Evolutionary conservation across 2,113 vertebrate species (phyloP), one percentile per base, ranked within the genome.

Genomic region (Carettochelys insculpta): DNA sequence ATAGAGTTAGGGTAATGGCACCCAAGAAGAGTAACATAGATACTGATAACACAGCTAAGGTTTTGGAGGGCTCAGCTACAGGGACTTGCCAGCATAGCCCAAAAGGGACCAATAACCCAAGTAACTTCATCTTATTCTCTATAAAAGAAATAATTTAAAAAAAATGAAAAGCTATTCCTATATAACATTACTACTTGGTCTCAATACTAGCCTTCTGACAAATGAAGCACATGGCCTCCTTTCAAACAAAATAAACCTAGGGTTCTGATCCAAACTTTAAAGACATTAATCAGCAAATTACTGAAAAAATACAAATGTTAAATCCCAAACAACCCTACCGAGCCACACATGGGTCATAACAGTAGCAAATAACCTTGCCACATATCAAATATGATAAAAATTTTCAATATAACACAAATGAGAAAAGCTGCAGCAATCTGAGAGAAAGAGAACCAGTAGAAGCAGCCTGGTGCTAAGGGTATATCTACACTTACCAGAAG

Each of bases 341-440:
- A 20, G 6, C 19, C 27, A 11, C 52, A 31, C 25, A 14, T 0
- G 3, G 3, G 14, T 38, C 81, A 58, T 31, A 56, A 8, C 0
- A 51, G 34, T 3, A 86, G 73, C 5, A 13, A 31, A 84, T n/a
- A 12, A 27, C 68, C 68, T 89, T 54, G 11, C 1, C 0, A 78
- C 1, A 38, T 9, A 38, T 10, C 61, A 9, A 34, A 2, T 20
- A n/a, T 5, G 19, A 65, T 65, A 17, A 4, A 9, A 25, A n/a
- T 34, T n/a, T 38, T 38, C 34, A 10, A 19, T 65, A 14, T 73
- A 31, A 13, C 8, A 9, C 7, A n/a, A 7, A 53, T 58, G 53
- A 38, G 76, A 47, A 2, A 19, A 48, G 8, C 31, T 4, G 14
- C 58, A 41, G 54, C 61, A 1, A 53, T 22, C 11, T 29, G 25